Base-by-base conservation (phyloP, 2,797 vertebrate genomes). In the Sebastolobus altivelis region DNA sequence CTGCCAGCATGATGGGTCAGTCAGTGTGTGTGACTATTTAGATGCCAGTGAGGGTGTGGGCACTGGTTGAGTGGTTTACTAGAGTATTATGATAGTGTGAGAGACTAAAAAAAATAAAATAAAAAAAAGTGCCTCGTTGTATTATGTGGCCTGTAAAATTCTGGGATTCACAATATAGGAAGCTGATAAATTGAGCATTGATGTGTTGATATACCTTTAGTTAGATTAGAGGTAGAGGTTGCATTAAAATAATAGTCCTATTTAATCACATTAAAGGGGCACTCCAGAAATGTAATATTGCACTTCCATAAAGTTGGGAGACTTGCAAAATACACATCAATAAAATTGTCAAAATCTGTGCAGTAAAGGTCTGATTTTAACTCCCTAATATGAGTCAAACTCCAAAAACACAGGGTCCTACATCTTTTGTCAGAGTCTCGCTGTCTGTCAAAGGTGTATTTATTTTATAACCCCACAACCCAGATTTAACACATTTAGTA, bases 11-110 rank as follows among this genome's bases (percentile, higher is more conserved):
- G 65, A 67, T 38, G 77, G 59, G 61, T 69, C 40, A 71, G 69
- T 77, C 58, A 37, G 81, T 58, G 72, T 79, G 81, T 75, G 68
- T 72, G 80, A 55, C 29, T 81, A 55, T 84, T 71, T 75, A 40
- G 68, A 83, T 85, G 83, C 58, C 71, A 82, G 55, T 54, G 69
- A 61, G 33, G 71, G 79, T 5, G 68, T 67, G 75, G 75, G 29
- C 31, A 37, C 37, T 25, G 54, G 66, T 54, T 7, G 10, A 33
- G 58, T 8, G 70, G 73, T 43, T 7, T 13, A 18, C 67, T 4
- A 4, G 58, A 43, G 22, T 37, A 54, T 73, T 38, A 38, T 33
- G 31, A 72, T 40, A 16, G 11, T 6, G 8, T 16, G 33, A 79
- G 40, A 72, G 14, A 67, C 65, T 46, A 0, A 52, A 20, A n/a